Base-by-base conservation (phyloP, 2,888 invertebrate species). In the Elysia crispata region DNA sequence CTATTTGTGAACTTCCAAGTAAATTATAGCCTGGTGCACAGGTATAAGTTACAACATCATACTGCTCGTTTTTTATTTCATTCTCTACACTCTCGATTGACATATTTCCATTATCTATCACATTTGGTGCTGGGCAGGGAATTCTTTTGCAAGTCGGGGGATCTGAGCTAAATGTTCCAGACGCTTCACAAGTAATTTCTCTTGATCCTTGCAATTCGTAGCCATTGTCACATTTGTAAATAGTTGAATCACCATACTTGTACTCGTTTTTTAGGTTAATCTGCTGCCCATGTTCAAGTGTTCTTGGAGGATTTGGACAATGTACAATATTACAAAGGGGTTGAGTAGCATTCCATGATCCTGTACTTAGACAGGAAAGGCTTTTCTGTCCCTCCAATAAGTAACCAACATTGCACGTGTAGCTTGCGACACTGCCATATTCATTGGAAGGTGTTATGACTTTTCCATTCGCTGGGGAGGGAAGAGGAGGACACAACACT, bases 191-290 rank as follows among this genome's bases (percentile, higher is more conserved):
- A 3, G 95, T 95, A 75, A 98, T 94, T 89, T 96, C 96, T 88
- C 96, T 95, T 0, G 96, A 93, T 0, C 98, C 98, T 0, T 97
- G 96, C 82, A 97, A 95, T 91, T 96, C 96, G 92, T 96, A 97
- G 0, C 97, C 97, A 28, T 95, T 95, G 18, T 97, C 96, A 91
- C 98, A 98, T 8, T 95, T 94, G 92, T 97, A 98, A 11, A 72
- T 81, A 13, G 86, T 83, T 11, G 50, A 80, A 41, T 11, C 11
- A 41, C 41, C 41, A 41, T 41, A 41, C 41, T 6, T 11, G 11
- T 41, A 41, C 41, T 41, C 41, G 41, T 41, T 6, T 41, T 41
- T 41, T 41, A 11, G 11, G 41, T 41, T 11, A 41, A 41, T 11
- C 41, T 6, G 5, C 41, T 41, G 41, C 18, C 84, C 85, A 74